A percentile compares a stretch with the other conserved stretches of the same genome.
These are phyloP conservation scores for Gryon sp. DNA, from an alignment of 1,140 invertebrate genomes.

Conservation along the genomic window DNA sequence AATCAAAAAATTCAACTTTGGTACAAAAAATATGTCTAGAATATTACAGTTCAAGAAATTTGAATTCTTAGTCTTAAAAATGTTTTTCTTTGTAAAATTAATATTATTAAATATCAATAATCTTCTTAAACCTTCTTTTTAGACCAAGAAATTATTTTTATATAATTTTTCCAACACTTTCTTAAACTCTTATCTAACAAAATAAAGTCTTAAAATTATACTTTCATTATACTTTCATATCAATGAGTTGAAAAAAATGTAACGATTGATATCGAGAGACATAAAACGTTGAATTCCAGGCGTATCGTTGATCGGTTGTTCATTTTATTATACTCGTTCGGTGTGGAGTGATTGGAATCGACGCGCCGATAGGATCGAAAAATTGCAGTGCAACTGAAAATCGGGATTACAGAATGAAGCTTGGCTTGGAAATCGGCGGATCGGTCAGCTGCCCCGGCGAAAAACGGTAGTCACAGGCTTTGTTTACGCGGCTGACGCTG, in stretches of 20 bases:
- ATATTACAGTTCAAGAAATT: too few relatives aligned
- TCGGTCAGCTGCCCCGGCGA: constrained; percentile 75
- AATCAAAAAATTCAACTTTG: too few relatives aligned
- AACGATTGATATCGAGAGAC: constrained; percentile 27
- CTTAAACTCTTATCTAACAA: too few relatives aligned
- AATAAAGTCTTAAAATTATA: too few relatives aligned
- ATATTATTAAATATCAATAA: too few relatives aligned
- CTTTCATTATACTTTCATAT: too few relatives aligned
- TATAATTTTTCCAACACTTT: too few relatives aligned
- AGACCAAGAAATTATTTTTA: too few relatives aligned
- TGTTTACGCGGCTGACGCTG: constrained; percentile 76
- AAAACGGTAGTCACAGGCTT: constrained; percentile 62
- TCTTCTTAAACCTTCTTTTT: too few relatives aligned
- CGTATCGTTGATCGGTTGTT: constrained; percentile 26
- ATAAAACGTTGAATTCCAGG: constrained; percentile 13
- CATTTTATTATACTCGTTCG: constrained; percentile 23
- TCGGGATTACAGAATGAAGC: constrained; percentile 43
- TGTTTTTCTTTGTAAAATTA: too few relatives aligned
- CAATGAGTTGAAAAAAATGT: constrained; percentile 9
- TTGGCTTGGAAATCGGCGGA: constrained; percentile 66
- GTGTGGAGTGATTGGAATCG: constrained; percentile 13
- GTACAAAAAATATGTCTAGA: too few relatives aligned
- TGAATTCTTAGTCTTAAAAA: too few relatives aligned
- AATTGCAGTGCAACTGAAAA: constrained; percentile 56
- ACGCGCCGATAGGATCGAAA: constrained; percentile 43